Percentiles rank a stretch among this genome's conserved stretches.
phyloP scores from a whole-genome alignment of 2,797 vertebrate genomes.

The Bucorvus abyssinicus region DNA sequence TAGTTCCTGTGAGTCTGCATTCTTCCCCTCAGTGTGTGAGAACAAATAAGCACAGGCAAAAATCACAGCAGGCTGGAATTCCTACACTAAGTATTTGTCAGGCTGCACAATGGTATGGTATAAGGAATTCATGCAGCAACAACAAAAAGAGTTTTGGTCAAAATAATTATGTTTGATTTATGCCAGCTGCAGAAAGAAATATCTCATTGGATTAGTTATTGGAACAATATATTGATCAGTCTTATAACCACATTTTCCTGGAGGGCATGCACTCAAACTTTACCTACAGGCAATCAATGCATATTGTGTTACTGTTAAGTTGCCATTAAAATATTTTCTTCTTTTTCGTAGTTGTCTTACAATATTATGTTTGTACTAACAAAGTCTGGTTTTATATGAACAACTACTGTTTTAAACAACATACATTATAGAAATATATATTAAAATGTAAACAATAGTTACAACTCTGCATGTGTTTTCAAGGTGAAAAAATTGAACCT shows the following conservation, averaged over 20 bases:
- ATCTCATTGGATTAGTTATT: not conserved
- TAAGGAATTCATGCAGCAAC: not conserved
- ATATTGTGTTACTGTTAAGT: not conserved
- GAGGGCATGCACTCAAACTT: not conserved
- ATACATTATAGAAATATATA: not conserved
- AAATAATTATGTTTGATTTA: not conserved
- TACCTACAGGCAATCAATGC: not conserved
- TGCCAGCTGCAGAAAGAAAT: not conserved
- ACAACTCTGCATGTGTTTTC: not conserved
- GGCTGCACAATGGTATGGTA: not conserved
- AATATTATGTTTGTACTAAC: not conserved
- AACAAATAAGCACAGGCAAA: conserved; percentile 38
- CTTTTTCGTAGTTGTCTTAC: not conserved
- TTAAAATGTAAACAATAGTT: not conserved
- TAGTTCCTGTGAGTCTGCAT: conserved; percentile 36
- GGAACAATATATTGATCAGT: not conserved
- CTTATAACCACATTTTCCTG: not conserved
- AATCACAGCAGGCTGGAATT: conserved; percentile 38
- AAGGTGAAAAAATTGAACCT: not conserved
- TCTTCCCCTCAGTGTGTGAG: not conserved
- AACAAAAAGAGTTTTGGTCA: not conserved
- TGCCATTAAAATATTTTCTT: not conserved
- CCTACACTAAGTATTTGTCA: conserved; percentile 1
- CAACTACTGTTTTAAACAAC: not conserved
- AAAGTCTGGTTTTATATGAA: not conserved